Evolutionary conservation across 2,113 vertebrate species (phyloP).

Genomic region (Cranoglanis bouderius): DNA sequence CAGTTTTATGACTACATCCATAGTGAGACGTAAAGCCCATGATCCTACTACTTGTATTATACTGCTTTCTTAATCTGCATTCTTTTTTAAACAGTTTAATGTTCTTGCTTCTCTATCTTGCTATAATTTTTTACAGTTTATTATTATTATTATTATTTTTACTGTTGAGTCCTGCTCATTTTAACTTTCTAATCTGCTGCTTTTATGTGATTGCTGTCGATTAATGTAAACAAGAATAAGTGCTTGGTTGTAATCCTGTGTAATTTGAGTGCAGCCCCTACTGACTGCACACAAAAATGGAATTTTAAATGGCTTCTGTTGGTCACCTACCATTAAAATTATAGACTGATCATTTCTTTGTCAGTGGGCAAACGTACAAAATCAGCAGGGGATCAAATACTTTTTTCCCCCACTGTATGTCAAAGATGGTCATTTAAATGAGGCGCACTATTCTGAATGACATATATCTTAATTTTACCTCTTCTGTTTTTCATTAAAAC

Average conservation of each 20-base stretch:
- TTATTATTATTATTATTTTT: neutral
- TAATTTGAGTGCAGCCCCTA: neutral
- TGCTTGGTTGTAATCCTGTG: neutral
- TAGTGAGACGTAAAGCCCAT: neutral
- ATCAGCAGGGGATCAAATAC: too few relatives aligned
- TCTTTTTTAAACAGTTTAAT: neutral
- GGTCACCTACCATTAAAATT: too few relatives aligned
- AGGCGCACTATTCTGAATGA: neutral
- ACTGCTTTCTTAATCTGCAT: neutral
- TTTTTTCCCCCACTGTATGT: too few relatives aligned
- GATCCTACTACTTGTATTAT: neutral
- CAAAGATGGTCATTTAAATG: neutral
- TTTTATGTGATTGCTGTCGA: neutral
- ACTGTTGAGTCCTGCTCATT: neutral
- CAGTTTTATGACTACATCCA: constrained; percentile 33
- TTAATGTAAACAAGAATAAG: neutral
- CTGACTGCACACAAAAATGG: neutral
- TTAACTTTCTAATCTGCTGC: neutral
- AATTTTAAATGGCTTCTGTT: neutral
- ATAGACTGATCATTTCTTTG: too few relatives aligned
- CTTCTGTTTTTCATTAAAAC: neutral
- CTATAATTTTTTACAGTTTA: neutral
- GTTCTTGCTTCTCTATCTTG: neutral
- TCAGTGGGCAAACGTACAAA: too few relatives aligned
- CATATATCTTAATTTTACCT: neutral